Base-by-base conservation (phyloP, 2,113 vertebrate species). In the Etheostoma spectabile region DNA sequence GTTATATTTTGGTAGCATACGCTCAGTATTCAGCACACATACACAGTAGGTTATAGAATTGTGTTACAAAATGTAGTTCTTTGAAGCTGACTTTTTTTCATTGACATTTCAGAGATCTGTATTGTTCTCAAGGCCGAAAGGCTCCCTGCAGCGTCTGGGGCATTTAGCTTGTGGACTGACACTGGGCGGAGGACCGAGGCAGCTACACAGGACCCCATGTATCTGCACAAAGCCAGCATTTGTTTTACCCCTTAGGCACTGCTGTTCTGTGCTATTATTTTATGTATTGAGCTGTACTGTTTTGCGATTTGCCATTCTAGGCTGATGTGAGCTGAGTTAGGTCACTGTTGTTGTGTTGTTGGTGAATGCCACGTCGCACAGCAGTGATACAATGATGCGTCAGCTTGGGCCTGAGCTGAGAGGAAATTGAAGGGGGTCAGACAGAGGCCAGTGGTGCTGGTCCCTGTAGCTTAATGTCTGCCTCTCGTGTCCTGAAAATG, bases 401-500 rank as follows among this genome's bases (percentile, higher is more conserved):
- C 76, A 53, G 79, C 38, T 49, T 70, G 5, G 15, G 27, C 59
- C 69, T 12, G 61, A 74, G 73, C 73, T 71, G 57, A 86, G 71
- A 65, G 79, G 49, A 82, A 51, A 74, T 52, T 19, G 51, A 30
- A 74, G 73, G 33, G 60, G 90, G 84, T 89, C 89, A 93, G 75
- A 80, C 80, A 62, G 86, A 85, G 89, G 91, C 76, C 88, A 88
- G 24, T 57, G 77, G 68, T 77, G 61, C 80, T 77, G 48, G 80
- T 83, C 78, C 79, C 76, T 76, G 65, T 69, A 45, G 77, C 71
- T 91, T 84, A 88, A 88, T 77, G 57, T 88, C 85, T 88, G 77
- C 78, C 63, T 87, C 63, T 33, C 53, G 62, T 82, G 79, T 85
- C 45, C 74, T 57, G 69, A 84, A 76, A 78, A 82, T 79, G 68